Conservation (phyloP, 2,113 vertebrate species). For the Marmota monax region DNA sequence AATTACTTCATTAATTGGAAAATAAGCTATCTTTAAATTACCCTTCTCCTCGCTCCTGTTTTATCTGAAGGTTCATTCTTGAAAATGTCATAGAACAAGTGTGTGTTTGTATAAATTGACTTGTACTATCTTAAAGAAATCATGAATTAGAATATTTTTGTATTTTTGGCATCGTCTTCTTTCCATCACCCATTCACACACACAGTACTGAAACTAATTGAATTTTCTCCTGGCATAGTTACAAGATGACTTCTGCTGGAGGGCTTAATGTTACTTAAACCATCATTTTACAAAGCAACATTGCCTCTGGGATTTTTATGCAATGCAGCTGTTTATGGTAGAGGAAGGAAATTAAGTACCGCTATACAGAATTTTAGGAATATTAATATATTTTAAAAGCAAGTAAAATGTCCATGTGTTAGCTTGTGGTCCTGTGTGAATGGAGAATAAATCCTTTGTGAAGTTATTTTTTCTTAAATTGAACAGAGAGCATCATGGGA, state of each 20-base stretch:
- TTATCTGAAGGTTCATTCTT: slow-evolving; percentile 65
- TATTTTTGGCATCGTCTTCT: slow-evolving; percentile 24
- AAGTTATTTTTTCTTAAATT: slow-evolving; percentile 52
- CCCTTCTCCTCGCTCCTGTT: not conserved
- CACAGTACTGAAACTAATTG: slow-evolving; percentile 77
- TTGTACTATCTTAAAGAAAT: slow-evolving; percentile 28
- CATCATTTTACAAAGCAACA: slow-evolving; percentile 54
- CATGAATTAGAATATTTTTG: not conserved
- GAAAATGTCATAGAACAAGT: slow-evolving; percentile 20
- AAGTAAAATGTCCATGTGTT: not conserved
- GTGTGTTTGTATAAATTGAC: not conserved
- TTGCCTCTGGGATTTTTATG: slow-evolving; percentile 43
- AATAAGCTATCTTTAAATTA: not conserved
- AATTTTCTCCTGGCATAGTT: slow-evolving; percentile 84
- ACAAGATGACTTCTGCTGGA: slow-evolving; percentile 82
- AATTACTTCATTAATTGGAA: not conserved
- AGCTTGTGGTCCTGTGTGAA: not conserved
- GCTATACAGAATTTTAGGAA: not conserved
- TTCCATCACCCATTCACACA: slow-evolving; percentile 31
- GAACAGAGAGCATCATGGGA: slow-evolving; percentile 19
- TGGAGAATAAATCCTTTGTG: slow-evolving; percentile 23
- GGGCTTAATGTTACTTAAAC: slow-evolving; percentile 79
- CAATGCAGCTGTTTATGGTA: slow-evolving; percentile 15
- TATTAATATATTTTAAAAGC: slow-evolving; percentile 46
- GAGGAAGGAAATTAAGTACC: slow-evolving; percentile 46